Evolutionary conservation across 2,113 vertebrate genomes (phyloP).

Genomic region (Desmodus rotundus): DNA sequence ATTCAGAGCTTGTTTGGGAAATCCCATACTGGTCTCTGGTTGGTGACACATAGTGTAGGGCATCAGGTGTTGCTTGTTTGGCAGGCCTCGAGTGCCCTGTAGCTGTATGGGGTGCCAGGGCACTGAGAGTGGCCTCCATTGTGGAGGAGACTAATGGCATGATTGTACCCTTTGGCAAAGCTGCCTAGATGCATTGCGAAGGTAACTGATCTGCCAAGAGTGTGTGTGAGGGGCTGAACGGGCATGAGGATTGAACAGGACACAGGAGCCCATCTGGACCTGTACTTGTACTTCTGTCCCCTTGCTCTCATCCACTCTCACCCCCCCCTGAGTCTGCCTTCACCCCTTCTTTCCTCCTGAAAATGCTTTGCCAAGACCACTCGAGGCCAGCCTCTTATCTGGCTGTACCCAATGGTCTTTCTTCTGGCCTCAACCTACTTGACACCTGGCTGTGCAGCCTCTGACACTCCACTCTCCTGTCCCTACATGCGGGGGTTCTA

Average conservation of each 20-base stretch:
- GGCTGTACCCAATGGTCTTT: neutral
- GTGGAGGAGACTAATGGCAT: neutral
- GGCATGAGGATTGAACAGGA: neutral
- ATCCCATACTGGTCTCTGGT: neutral
- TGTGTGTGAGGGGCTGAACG: neutral
- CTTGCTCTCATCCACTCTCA: neutral
- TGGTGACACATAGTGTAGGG: neutral
- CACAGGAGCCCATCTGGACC: neutral
- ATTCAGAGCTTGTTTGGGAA: neutral
- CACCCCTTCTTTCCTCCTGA: neutral
- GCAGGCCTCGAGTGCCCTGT: neutral
- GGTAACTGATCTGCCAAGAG: neutral
- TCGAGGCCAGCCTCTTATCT: neutral
- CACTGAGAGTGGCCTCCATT: neutral
- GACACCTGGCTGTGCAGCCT: neutral
- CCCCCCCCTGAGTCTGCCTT: neutral
- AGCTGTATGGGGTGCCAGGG: neutral
- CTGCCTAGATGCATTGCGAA: neutral
- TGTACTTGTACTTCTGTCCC: neutral
- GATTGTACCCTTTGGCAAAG: neutral
- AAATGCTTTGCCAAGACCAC: neutral
- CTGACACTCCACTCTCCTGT: neutral
- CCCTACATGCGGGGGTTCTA: neutral
- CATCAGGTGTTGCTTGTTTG: neutral
- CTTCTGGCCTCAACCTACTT: neutral